Base-by-base conservation (phyloP, 2,797 vertebrate species). In the Anisognathus igniventris region DNA sequence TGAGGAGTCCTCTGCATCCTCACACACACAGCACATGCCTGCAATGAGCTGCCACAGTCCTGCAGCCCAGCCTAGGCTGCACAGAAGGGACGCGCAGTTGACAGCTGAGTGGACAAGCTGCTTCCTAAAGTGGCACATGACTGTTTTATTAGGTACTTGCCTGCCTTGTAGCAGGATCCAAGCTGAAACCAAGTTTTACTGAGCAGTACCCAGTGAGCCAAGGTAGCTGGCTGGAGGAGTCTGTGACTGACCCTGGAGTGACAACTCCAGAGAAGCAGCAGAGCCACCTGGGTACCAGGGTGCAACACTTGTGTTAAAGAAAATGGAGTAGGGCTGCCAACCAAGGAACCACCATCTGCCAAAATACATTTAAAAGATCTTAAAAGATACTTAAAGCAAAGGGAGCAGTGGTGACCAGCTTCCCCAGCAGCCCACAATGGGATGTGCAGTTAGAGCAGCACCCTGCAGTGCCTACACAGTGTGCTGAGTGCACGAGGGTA, bases 71-170 rank as follows among this genome's bases (percentile, higher is more conserved):
- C n/a, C 48, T 1, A 25, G 48, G 65, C 57, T 73, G 33, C 33
- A 31, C 35, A 77, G 51, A 45, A 73, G 39, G 8, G 58, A 75
- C 1, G 1, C 2, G 2, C 16, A 35, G 23, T 4, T 37, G 51
- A 65, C 48, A 85, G 37, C 80, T 37, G 31, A 53, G 16, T 14
- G 48, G 25, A 71, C 64, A 47, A 88, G 45, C 35, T 45, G 33
- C 67, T 65, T 68, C 72, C 54, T 45, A 3, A 48, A 88, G 72
- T 2, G 0, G 27, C 3, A 0, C n/a, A 9, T 44, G 0, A 2
- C 45, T 73, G 51, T 21, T 90, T 72, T 53, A 70, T 76, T 76
- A 37, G 50, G 47, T 76, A 19, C 67, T 17, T 61, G 60, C 45
- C 64, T 75, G 68, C 51, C 42, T 65, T 53, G 15, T 37, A 75